Evolutionary conservation across 2,113 vertebrate genomes (phyloP).

Genomic region (Tyto alba): DNA sequence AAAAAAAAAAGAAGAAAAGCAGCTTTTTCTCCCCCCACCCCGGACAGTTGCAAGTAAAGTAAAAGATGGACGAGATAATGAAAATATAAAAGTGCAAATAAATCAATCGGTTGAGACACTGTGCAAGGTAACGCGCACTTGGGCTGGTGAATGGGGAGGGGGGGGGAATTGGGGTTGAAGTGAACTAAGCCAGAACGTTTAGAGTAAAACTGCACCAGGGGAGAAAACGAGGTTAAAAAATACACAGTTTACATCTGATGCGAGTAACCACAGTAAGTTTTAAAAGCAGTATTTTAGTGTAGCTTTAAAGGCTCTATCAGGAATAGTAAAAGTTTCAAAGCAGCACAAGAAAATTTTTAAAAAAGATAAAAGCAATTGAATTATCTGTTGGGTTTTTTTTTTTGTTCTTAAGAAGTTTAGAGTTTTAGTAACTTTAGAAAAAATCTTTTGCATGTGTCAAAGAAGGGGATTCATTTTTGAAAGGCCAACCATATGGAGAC

Average conservation of each 20-base stretch:
- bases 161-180: not conserved
- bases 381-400: not conserved
- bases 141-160: not conserved
- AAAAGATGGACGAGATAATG: not conserved
- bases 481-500: slow-evolving; percentile 36
- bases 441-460: not conserved
- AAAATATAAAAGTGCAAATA: not conserved
- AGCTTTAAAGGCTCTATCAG: not conserved
- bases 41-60: not conserved
- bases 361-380: not conserved
- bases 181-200: not conserved
- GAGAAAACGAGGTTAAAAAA: not conserved
- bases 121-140: not conserved
- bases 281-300: not conserved
- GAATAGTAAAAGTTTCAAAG: slow-evolving; percentile 10
- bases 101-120: not conserved
- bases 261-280: not conserved
- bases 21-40: too few relatives aligned
- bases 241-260: not conserved
- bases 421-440: not conserved
- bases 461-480: not conserved
- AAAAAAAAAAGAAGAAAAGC: too few relatives aligned
- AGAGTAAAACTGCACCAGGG: not conserved
- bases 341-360: not conserved
- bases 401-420: not conserved